Evolutionary conservation across 2,888 invertebrate species (phyloP).

Genomic region (Plebejus anna): DNA sequence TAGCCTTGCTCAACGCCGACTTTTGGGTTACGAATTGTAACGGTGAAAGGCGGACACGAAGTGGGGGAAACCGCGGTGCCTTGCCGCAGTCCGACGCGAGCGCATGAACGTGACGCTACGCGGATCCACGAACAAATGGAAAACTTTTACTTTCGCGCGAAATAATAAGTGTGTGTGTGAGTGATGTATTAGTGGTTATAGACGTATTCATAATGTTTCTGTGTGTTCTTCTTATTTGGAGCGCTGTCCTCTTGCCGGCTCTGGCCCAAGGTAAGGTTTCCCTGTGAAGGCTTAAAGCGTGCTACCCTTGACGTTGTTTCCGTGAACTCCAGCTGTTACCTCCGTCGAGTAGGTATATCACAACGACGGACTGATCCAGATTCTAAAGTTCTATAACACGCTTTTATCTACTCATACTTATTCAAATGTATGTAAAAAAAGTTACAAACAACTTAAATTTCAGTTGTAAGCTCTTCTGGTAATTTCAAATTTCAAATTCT

Average conservation of each 20-base stretch:
- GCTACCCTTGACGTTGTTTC: conserved; percentile 9
- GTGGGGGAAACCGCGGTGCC: conserved; percentile 54
- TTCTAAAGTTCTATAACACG: background rate
- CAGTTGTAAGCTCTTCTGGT: too few relatives aligned
- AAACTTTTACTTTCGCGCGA: conserved; percentile 63
- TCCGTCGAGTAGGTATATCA: background rate
- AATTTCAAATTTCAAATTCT: too few relatives aligned
- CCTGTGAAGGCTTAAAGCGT: conserved; percentile 40
- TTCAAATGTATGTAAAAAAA: too few relatives aligned
- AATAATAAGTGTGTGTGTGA: conserved; percentile 45
- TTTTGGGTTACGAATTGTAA: conserved; percentile 66
- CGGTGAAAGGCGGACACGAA: conserved; percentile 64
- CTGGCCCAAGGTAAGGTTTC: conserved; percentile 66
- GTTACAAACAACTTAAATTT: too few relatives aligned
- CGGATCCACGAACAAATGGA: conserved; percentile 42
- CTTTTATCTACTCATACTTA: too few relatives aligned
- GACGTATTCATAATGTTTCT: conserved; percentile 66
- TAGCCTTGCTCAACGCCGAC: conserved; percentile 73
- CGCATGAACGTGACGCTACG: conserved; percentile 43
- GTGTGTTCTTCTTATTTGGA: conserved; percentile 68
- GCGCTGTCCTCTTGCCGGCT: conserved; percentile 63
- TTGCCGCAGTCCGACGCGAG: conserved; percentile 53
- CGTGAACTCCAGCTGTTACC: background rate
- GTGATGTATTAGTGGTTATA: conserved; percentile 60
- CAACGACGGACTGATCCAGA: background rate